Conservation (phyloP, 2,888 invertebrate genomes). For the Dugesia japonica region DNA sequence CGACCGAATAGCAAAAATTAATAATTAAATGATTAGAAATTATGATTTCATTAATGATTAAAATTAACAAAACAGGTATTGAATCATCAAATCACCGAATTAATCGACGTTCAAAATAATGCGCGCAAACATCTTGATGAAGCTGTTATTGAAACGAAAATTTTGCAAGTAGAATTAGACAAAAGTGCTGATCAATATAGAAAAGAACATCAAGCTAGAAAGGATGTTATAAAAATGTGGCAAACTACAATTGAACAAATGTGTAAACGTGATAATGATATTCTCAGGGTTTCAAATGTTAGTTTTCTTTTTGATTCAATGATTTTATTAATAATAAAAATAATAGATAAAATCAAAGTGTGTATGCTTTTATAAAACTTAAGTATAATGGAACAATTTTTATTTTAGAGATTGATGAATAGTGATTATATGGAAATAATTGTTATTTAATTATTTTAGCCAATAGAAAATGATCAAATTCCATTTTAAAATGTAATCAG, state of each 20-base stretch:
- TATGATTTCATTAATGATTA: too few relatives aligned
- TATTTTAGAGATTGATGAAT: too few relatives aligned
- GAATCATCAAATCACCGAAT: slow-evolving; percentile 42
- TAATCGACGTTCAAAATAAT: slow-evolving; percentile 42
- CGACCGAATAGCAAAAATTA: too few relatives aligned
- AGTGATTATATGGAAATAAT: too few relatives aligned
- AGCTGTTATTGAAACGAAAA: slow-evolving; percentile 45
- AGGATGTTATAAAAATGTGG: slow-evolving; percentile 47
- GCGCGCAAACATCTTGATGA: slow-evolving; percentile 42
- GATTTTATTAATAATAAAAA: background rate
- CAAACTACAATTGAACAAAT: slow-evolving; percentile 47
- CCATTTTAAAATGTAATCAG: too few relatives aligned
- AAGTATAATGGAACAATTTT: too few relatives aligned
- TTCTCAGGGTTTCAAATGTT: background rate
- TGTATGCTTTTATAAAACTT: too few relatives aligned
- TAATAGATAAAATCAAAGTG: too few relatives aligned
- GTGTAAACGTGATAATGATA: background rate
- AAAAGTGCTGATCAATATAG: slow-evolving; percentile 49
- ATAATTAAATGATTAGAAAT: too few relatives aligned
- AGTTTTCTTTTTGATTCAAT: background rate
- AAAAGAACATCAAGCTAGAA: slow-evolving; percentile 44
- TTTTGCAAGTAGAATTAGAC: slow-evolving; percentile 47
- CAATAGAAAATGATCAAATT: too few relatives aligned
- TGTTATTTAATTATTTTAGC: too few relatives aligned
- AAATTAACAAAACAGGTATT: slow-evolving; percentile 43